A percentile compares a stretch with the other conserved stretches of the same genome.
These are phyloP conservation scores for Trachelus troglodyta DNA, from an alignment of 2,888 invertebrate genomes.

Conservation along the genomic window DNA sequence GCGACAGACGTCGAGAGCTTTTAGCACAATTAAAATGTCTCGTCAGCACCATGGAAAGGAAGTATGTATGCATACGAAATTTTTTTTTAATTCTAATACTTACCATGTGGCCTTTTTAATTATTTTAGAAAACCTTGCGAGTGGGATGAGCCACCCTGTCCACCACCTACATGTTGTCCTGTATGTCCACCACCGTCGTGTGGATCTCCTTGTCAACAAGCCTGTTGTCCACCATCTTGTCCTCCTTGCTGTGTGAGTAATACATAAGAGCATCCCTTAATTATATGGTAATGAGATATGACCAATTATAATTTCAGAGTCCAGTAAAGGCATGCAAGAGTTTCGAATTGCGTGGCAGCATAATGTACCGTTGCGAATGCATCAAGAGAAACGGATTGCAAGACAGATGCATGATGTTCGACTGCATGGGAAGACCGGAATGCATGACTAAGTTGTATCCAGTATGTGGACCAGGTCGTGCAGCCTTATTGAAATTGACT, in stretches of 20 bases:
- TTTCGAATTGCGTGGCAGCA: slow-evolving; percentile 57
- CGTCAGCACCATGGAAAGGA: slow-evolving; percentile 58
- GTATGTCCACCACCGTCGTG: slow-evolving; percentile 27
- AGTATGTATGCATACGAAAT: slow-evolving; percentile 33
- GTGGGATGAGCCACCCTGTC: slow-evolving; percentile 54
- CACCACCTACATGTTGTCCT: slow-evolving; percentile 44
- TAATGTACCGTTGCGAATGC: slow-evolving; percentile 61
- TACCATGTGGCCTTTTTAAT: background rate
- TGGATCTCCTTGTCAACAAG: background rate
- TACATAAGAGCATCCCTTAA: slow-evolving; percentile 1
- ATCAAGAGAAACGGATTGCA: slow-evolving; percentile 64
- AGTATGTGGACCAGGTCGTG: slow-evolving; percentile 56
- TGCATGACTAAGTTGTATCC: slow-evolving; percentile 62
- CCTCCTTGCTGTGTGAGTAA: slow-evolving; percentile 45
- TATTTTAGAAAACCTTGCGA: slow-evolving; percentile 57
- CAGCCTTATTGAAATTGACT: slow-evolving; percentile 54
- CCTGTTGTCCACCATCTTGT: slow-evolving; percentile 11
- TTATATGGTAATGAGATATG: background rate
- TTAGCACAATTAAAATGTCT: slow-evolving; percentile 58
- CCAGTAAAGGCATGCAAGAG: slow-evolving; percentile 53
- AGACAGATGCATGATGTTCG: slow-evolving; percentile 60
- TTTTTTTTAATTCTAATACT: background rate
- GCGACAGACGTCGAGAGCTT: slow-evolving; percentile 54
- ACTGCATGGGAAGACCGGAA: slow-evolving; percentile 61
- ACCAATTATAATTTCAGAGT: slow-evolving; percentile 31